Evolutionary conservation across 1,140 invertebrate species (phyloP).

Genomic region (Brachionus plicatilis): DNA sequence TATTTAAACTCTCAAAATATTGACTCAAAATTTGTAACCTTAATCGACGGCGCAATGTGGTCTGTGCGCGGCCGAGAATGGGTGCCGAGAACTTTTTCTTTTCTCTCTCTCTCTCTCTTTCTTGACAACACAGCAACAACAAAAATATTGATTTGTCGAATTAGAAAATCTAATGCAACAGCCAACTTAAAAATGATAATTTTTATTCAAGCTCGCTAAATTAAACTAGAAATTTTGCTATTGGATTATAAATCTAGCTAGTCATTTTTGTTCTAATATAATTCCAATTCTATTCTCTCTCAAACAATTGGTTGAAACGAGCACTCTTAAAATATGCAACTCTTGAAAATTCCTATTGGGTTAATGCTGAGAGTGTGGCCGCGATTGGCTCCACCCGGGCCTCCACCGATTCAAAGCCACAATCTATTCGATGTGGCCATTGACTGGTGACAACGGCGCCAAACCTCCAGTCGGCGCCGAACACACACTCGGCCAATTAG

Average conservation of each 20-base stretch:
- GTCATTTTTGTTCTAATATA: not conserved
- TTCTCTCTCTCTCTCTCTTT: not conserved
- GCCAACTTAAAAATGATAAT: not conserved
- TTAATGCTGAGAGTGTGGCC: not conserved
- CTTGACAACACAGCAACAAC: not conserved
- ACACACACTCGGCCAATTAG: not conserved
- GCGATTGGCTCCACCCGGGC: not conserved
- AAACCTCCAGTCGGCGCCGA: not conserved
- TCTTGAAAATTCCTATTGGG: not conserved
- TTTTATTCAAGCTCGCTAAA: not conserved
- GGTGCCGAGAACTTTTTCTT: not conserved
- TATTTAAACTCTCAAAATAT: conserved; percentile 25
- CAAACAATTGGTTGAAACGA: not conserved
- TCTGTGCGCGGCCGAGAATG: not conserved
- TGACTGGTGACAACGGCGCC: not conserved
- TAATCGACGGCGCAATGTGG: not conserved
- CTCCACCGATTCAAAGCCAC: not conserved
- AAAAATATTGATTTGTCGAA: not conserved
- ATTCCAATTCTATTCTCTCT: conserved; percentile 8
- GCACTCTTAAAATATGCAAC: not conserved
- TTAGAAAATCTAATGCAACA: not conserved
- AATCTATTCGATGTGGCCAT: not conserved
- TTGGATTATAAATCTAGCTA: not conserved
- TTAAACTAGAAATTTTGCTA: not conserved
- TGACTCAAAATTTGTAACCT: conserved; percentile 12